Evolutionary conservation across 2,797 vertebrate species (phyloP).

Genomic region (Synaphobranchus kaupii): DNA sequence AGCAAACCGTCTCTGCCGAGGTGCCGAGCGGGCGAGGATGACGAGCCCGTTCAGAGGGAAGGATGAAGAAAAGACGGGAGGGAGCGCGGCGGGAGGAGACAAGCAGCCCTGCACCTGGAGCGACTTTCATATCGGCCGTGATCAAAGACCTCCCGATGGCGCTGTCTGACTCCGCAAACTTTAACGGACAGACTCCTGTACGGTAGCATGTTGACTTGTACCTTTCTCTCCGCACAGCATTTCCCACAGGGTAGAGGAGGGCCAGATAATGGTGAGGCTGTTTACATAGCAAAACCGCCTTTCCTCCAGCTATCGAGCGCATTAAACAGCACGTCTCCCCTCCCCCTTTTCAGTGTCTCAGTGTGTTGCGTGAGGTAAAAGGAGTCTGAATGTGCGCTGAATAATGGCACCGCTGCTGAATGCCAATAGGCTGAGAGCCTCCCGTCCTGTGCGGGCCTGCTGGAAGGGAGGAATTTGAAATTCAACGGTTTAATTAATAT

Average conservation of each 20-base stretch:
- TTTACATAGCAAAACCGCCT: conserved; percentile 1
- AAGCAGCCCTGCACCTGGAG: not conserved
- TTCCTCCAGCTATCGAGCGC: not conserved
- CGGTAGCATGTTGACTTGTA: not conserved
- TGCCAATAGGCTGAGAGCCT: conserved; percentile 1
- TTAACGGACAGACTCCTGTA: not conserved
- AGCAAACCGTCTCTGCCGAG: not conserved
- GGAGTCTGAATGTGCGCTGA: not conserved
- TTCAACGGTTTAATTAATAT: conserved; percentile 14
- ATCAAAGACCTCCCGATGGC: not conserved
- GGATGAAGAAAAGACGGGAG: not conserved
- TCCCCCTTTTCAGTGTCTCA: not conserved
- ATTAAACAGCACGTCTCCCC: not conserved
- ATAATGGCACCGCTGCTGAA: not conserved
- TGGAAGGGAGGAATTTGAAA: not conserved
- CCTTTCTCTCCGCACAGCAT: not conserved
- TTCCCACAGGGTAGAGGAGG: not conserved
- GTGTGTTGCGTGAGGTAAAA: not conserved
- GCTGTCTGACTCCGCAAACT: not conserved
- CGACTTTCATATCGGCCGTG: not conserved
- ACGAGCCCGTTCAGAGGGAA: not conserved
- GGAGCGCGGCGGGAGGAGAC: not conserved
- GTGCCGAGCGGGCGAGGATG: not conserved
- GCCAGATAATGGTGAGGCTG: conserved; percentile 3
- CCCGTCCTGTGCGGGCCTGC: not conserved